phyloP scores from a whole-genome alignment of 2,113 vertebrate genomes.

The Heteronetta atricapilla region DNA sequence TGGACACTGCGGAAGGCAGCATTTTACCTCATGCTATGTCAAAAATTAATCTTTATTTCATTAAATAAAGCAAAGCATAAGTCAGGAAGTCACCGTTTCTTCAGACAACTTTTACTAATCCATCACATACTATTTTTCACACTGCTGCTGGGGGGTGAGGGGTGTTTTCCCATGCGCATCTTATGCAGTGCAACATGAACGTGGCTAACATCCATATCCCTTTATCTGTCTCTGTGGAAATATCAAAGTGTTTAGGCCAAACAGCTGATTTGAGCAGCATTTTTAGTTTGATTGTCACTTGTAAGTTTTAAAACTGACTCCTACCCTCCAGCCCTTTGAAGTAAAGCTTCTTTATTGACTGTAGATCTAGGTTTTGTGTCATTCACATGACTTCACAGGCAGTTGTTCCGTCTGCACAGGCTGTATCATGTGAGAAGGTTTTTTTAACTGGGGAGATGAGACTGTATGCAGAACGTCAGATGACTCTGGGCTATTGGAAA shows the following conservation, averaged over 20 bases:
- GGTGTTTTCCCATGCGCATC: background rate
- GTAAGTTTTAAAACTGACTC: background rate
- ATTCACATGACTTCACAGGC: background rate
- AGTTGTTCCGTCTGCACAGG: background rate
- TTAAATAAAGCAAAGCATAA: background rate
- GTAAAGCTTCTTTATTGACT: background rate
- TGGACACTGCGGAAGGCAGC: background rate
- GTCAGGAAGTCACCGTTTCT: background rate
- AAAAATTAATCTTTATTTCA: background rate
- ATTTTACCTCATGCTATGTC: background rate
- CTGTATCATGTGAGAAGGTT: background rate
- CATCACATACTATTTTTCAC: background rate
- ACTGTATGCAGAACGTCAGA: background rate
- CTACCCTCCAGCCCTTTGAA: background rate
- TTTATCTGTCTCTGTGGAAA: background rate
- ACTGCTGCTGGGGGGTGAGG: background rate
- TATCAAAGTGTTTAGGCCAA: background rate
- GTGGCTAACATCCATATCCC: rapidly evolving
- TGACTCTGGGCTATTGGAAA: background rate
- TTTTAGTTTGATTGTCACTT: rapidly evolving
- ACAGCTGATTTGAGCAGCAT: background rate
- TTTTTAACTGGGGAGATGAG: background rate
- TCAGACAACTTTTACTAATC: background rate
- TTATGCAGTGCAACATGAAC: rapidly evolving
- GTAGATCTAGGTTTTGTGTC: background rate